phyloP scores from a whole-genome alignment of 1,140 invertebrate genomes.

The Drosophila bifasciata region DNA sequence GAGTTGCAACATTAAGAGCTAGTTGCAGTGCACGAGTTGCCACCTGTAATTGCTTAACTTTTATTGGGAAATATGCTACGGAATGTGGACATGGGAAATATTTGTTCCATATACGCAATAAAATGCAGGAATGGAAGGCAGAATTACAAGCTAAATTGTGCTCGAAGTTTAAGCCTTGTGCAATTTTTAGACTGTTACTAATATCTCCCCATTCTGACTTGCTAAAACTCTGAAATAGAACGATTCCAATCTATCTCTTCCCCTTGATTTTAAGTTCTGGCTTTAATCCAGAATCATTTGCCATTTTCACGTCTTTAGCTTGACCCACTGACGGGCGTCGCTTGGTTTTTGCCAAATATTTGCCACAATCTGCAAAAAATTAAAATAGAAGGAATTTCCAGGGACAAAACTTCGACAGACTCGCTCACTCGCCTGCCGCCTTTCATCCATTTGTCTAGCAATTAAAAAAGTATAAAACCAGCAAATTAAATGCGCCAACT shows the following conservation, averaged over 20 bases:
- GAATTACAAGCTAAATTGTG: too few species aligned
- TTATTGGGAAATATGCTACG: slow-evolving; percentile 6
- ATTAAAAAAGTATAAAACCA: slow-evolving; percentile 81
- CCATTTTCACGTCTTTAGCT: slow-evolving; percentile 23
- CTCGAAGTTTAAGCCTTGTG: too few species aligned
- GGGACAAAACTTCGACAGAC: slow-evolving; percentile 25
- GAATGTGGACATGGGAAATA: background rate
- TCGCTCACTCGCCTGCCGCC: background rate
- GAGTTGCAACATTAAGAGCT: slow-evolving; percentile 19
- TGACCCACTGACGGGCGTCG: slow-evolving; percentile 16
- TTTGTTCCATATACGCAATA: background rate
- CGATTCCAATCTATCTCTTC: background rate
- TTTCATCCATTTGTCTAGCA: slow-evolving; percentile 74
- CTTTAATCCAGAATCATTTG: slow-evolving; percentile 12
- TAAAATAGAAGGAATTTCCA: slow-evolving; percentile 28
- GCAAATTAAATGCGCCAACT: slow-evolving; percentile 78
- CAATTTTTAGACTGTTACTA: too few species aligned
- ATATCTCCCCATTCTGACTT: background rate
- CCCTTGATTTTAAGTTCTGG: background rate
- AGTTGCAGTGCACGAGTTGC: slow-evolving; percentile 11
- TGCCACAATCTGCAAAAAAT: slow-evolving; percentile 64
- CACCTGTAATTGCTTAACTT: slow-evolving; percentile 33
- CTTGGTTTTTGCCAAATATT: slow-evolving; percentile 46
- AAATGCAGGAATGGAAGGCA: too few species aligned
- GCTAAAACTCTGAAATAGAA: background rate